Percentiles rank a stretch among this genome's conserved stretches.
Evolutionary conservation across 2,113 vertebrate genomes (phyloP).

Genomic region (Camarhynchus parvulus): DNA sequence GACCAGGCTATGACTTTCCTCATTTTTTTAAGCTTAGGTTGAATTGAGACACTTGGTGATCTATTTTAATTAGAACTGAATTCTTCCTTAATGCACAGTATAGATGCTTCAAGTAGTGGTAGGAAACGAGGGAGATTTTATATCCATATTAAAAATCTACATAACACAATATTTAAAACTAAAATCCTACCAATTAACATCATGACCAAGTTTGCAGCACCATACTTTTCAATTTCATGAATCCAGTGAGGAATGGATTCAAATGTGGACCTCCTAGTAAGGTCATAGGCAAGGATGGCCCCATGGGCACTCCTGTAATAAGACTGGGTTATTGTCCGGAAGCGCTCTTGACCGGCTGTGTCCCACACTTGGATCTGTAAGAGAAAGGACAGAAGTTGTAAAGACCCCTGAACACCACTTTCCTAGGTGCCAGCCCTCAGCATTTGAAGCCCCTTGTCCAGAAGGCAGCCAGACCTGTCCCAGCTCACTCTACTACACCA

Average conservation of each 20-base stretch:
- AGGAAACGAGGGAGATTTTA: neutral
- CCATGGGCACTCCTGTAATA: slow-evolving; percentile 97
- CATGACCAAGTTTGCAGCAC: slow-evolving; percentile 86
- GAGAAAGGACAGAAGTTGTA: neutral
- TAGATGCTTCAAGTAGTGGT: neutral
- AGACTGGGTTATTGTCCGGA: slow-evolving; percentile 98
- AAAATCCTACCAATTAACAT: slow-evolving; percentile 89
- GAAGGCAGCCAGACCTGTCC: neutral
- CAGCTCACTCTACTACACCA: neutral
- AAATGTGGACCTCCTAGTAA: slow-evolving; percentile 88
- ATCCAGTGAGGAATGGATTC: slow-evolving; percentile 92
- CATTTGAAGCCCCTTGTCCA: neutral
- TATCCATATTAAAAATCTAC: neutral
- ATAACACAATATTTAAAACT: neutral
- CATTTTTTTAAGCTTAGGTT: neutral
- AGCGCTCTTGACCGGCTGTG: slow-evolving; percentile 96
- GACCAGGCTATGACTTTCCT: neutral
- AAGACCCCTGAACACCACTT: neutral
- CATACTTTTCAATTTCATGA: slow-evolving; percentile 89
- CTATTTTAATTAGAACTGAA: neutral
- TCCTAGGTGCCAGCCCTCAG: neutral
- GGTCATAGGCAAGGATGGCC: slow-evolving; percentile 95
- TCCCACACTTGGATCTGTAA: slow-evolving; percentile 98
- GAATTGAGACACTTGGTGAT: neutral
- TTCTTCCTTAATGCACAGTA: neutral